These are phyloP conservation scores for Montipora capricornis DNA, from an alignment of 64 coral and sea anemone genomes.

Conservation along the genomic window DNA sequence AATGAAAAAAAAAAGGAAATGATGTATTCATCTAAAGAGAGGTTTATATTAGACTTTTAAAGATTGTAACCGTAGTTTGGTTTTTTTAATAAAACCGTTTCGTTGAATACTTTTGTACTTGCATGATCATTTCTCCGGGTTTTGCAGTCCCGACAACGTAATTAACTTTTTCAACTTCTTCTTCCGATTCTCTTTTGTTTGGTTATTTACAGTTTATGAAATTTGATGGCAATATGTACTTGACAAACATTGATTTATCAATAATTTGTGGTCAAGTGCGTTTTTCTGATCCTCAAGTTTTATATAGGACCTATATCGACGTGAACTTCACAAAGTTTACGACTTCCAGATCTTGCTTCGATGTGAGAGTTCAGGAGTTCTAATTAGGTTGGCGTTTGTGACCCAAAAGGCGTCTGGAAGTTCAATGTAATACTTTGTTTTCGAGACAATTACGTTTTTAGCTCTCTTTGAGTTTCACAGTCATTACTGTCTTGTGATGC, in stretches of 20 bases:
- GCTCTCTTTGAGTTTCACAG: too few species aligned
- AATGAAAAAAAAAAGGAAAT: not conserved
- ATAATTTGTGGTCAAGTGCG: not conserved
- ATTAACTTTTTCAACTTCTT: too few species aligned
- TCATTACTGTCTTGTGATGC: too few species aligned
- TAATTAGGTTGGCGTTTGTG: too few species aligned
- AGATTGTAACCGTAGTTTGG: not conserved
- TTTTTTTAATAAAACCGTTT: conserved; percentile 34
- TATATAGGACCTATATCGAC: not conserved
- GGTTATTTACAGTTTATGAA: not conserved
- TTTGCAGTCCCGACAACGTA: too few species aligned
- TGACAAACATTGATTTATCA: not conserved
- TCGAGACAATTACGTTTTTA: too few species aligned
- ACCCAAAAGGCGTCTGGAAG: too few species aligned
- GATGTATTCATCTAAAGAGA: conserved; percentile 28
- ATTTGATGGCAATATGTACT: not conserved
- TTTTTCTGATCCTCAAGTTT: not conserved
- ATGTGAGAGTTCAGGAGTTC: too few species aligned
- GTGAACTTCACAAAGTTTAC: too few species aligned
- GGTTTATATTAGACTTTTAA: conserved; percentile 37
- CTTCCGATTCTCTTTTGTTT: too few species aligned
- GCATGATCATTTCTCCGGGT: not conserved
- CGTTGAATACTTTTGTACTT: not conserved
- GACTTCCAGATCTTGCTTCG: too few species aligned
- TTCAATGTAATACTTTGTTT: too few species aligned